Evolutionary conservation across 2,113 vertebrate genomes (phyloP), one percentile per base, ranked within the genome.

Genomic region (Mohoua ochrocephala): DNA sequence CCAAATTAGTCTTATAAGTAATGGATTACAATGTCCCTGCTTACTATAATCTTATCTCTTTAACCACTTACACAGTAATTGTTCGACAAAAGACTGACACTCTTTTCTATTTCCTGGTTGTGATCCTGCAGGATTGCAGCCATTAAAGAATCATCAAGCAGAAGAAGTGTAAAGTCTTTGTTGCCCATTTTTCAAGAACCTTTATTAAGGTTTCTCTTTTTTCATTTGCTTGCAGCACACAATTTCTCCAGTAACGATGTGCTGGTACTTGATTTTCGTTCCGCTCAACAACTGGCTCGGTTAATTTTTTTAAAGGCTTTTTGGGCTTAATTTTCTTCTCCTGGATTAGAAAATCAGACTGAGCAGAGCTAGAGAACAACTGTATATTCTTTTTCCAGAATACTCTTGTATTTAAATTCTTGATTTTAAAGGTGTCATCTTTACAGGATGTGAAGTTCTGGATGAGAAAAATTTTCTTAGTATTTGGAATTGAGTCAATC

Each of bases 61-160:
- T 91, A 96, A 91, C 74, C 89, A 91, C 65, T 95, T 95, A 91
- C 31, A 50, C 61, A 65, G 82, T 96, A 95, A 94, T 96, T 95
- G 53, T 73, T 92, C 0, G 8, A 91, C 74, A 95, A 89, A 94
- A 85, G 84, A 83, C 70, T 88, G 91, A 89, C 81, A 89, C 16
- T 85, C 18, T 92, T 84, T 88, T 76, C 85, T 73, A 4, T 94
- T 95, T 96, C 82, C 88, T 92, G 70, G 63, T 83, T 90, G 79
- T 80, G 88, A 76, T 92, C 53, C 61, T 87, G 70, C 56, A 95
- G 89, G 94, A 93, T 83, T 95, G 70, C 37, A 94, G 42, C 45
- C 81, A 90, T 91, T 96, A 96, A 95, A 68, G 65, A 91, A 80
- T 83, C 93, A 96, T 95, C 94, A 94, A 78, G 78, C 67, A 89